Base-by-base conservation (phyloP, 2,113 vertebrate genomes). In the Tupaia tana region DNA sequence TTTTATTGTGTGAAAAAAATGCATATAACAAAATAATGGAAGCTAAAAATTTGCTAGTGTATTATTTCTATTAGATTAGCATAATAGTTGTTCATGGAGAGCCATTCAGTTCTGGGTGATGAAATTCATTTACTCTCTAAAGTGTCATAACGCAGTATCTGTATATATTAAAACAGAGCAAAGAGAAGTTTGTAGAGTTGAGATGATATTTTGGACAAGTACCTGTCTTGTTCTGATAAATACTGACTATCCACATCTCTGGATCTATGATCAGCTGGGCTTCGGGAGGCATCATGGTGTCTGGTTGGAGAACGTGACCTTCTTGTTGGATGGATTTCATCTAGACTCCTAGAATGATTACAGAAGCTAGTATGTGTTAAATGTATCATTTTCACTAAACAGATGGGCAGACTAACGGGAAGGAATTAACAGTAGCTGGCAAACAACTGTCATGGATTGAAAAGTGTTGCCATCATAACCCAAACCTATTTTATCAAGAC, bases 281-380 rank as follows among this genome's bases (percentile, higher is more conserved):
- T 98, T 98, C 99, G 98, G 97, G 99, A 99, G 98, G 99, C 97
- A 98, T 99, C 99, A 78, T 99, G 99, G 99, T 99, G 99, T 98
- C 98, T 99, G 94, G 99, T 99, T 95, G 99, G 99, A 96, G 99
- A 99, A 95, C 98, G 99, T 98, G 99, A 99, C 96, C 99, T 99
- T 97, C 99, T 99, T 94, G 99, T 99, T 97, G 99, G 99, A 98
- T 99, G 99, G 98, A 99, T 99, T 99, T 99, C 99, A 98, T 99
- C 99, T 98, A 99, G 99, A 98, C 99, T 99, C 99, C 99, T 99
- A 97, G 91, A 97, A 96, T 78, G 56, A 95, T 86, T 77, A 95
- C 61, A 96, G 90, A 98, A 95, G 77, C 96, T 79, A 18, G 64
- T 58, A 94, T 9, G 71, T 0, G 2, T 79, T 81, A 93, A 93